Conservation (phyloP, 2,888 invertebrate genomes). For the Rhamnusium bicolor region DNA sequence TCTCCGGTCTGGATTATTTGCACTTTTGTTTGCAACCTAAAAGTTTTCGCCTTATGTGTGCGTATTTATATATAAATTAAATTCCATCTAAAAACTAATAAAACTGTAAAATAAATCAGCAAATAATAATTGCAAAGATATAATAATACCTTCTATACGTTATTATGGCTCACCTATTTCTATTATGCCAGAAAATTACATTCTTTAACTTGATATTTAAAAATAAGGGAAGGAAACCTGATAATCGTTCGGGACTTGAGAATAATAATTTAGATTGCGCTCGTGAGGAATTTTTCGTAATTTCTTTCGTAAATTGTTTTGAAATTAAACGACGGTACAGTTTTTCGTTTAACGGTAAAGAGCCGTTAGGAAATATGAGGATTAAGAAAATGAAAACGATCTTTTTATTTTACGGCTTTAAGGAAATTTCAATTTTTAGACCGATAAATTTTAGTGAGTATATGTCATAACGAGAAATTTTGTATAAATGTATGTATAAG, state of each 20-base stretch:
- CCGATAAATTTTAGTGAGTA: conserved; percentile 11
- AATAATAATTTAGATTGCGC: conserved; percentile 34
- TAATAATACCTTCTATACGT: too few species aligned
- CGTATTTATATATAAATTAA: too few species aligned
- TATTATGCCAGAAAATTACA: conserved; percentile 33
- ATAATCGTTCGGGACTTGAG: conserved; percentile 32
- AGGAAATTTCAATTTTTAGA: conserved; percentile 20
- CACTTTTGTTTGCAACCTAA: too few species aligned
- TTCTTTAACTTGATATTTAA: conserved; percentile 34
- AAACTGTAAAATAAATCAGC: too few species aligned
- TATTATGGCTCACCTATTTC: conserved; percentile 33
- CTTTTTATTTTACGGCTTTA: conserved; percentile 3
- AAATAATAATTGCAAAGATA: too few species aligned
- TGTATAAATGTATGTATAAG: too few species aligned
- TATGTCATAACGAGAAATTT: too few species aligned
- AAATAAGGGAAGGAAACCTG: conserved; percentile 35
- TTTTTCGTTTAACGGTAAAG: conserved; percentile 12
- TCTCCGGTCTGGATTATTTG: too few species aligned
- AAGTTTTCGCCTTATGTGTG: too few species aligned
- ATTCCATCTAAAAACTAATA: too few species aligned
- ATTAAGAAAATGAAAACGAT: conserved; percentile 37
- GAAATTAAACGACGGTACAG: conserved; percentile 34
- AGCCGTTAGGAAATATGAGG: conserved; percentile 33
- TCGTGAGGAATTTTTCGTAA: conserved; percentile 33
- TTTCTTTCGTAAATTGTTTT: conserved; percentile 38